Base-by-base conservation (phyloP, 2,113 vertebrate genomes). In the Microtus richardsoni region DNA sequence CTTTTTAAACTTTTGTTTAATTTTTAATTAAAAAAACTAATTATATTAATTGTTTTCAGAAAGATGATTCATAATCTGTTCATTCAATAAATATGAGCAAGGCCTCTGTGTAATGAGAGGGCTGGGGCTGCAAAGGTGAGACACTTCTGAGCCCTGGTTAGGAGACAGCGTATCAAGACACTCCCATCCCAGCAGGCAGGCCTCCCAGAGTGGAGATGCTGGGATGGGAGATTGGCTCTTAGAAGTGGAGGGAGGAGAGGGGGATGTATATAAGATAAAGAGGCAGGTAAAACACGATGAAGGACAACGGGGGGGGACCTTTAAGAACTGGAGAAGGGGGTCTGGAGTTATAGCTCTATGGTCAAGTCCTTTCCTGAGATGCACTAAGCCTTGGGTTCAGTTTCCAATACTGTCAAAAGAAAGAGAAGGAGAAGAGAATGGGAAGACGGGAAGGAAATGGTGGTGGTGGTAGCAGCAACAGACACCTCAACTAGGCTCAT, bases 41-140 rank as follows among this genome's bases (percentile, higher is more conserved):
- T 83, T 36, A 21, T 36, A 52, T n/a, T 91, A 36, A 90, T n/a
- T 14, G 22, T 75, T 96, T 95, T 93, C 62, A 44, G 16, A 93
- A 84, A 93, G 21, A 80, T 58, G 36, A 58, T 60, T 94, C 54
- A 33, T 41, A 52, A 73, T 58, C 68, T 64, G 30, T 87, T 80
- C 47, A 91, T 68, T 87, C 36, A 80, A 52, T 22, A 74, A 80
- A 88, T 19, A 14, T 13, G 28, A 73, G 2, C 30, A 1, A 16
- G 21, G 17, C 30, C 70, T 47, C 9, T 87, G 33, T 52, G 36
- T 2, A 28, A 3, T 7, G 14, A n/a, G 39, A 22, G 68, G n/a
- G 44, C 7, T 0, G 14, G 68, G 11, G 3, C 11, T 41, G 24
- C 12, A 60, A 16, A 91, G 54, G 30, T 85, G 24, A 66, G 54